Conservation (phyloP, 2,113 vertebrate genomes). For the Steatornis caripensis region DNA sequence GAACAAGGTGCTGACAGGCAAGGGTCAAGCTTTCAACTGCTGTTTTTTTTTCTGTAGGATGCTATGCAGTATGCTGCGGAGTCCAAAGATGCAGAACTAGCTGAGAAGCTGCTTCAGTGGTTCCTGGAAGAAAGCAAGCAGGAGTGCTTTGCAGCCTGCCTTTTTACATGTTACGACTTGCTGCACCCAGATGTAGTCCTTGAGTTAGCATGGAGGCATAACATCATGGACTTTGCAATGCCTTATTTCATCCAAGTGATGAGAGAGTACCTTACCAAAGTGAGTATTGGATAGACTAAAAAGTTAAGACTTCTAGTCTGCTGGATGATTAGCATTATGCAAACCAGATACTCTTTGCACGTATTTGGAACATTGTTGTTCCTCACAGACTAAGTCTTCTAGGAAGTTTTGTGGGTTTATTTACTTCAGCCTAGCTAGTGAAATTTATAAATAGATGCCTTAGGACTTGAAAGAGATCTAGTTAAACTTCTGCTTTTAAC, state of each 20-base stretch:
- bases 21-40: not conserved
- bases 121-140: constrained; percentile 86
- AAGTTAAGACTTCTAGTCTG: not conserved
- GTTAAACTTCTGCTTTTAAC: not conserved
- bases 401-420: not conserved
- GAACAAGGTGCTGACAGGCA: not conserved
- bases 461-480: not conserved
- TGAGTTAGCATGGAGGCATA: constrained; percentile 88
- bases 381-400: not conserved
- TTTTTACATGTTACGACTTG: constrained; percentile 87
- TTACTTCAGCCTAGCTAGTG: not conserved
- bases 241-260: constrained; percentile 92
- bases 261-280: constrained; percentile 89
- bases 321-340: not conserved
- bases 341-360: not conserved
- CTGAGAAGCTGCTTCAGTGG: constrained; percentile 86
- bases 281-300: constrained; percentile 49
- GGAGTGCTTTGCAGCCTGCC: constrained; percentile 87
- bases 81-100: constrained; percentile 83
- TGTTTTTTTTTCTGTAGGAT: constrained; percentile 70
- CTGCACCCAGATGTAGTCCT: constrained; percentile 86
- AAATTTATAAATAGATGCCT: not conserved
- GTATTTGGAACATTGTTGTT: not conserved
- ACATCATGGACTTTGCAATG: constrained; percentile 88
- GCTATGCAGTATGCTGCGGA: constrained; percentile 89